These are phyloP conservation scores for Chromobotia macracanthus DNA, from an alignment of 2,797 vertebrate genomes.

Conservation along the genomic window DNA sequence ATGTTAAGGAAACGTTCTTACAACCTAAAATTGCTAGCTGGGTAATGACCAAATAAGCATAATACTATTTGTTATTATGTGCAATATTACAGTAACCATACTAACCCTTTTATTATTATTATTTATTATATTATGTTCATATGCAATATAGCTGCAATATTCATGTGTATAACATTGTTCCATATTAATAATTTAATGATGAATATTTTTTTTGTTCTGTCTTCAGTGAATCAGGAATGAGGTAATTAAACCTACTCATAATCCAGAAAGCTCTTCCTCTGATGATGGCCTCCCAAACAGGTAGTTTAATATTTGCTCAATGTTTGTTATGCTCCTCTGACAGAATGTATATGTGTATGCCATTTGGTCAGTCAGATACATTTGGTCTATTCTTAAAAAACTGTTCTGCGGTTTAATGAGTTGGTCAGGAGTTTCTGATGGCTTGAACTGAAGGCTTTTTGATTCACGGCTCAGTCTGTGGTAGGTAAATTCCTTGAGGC, in stretches of 20 bases:
- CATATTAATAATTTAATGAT: background rate
- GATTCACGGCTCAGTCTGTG: slow-evolving; percentile 1
- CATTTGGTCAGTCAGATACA: background rate
- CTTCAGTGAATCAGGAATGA: background rate
- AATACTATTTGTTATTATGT: too few species aligned
- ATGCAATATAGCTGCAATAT: too few species aligned
- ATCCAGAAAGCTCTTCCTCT: background rate
- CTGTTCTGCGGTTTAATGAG: background rate
- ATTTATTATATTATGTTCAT: too few species aligned
- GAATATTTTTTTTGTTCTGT: background rate
- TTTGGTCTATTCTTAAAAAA: background rate
- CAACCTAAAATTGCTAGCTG: too few species aligned
- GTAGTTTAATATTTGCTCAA: background rate
- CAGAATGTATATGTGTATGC: background rate
- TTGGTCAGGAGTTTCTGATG: background rate
- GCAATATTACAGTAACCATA: too few species aligned
- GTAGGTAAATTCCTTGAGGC: slow-evolving; percentile 20
- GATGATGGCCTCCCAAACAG: too few species aligned
- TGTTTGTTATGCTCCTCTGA: background rate
- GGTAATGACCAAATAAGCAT: too few species aligned
- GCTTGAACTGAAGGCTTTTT: slow-evolving; percentile 2
- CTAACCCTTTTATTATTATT: too few species aligned
- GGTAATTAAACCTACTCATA: background rate
- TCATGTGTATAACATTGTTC: background rate
- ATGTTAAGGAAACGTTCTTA: too few species aligned